These are phyloP conservation scores for Calliphora vomitoria DNA, from an alignment of 2,888 invertebrate species.

Conservation along the genomic window DNA sequence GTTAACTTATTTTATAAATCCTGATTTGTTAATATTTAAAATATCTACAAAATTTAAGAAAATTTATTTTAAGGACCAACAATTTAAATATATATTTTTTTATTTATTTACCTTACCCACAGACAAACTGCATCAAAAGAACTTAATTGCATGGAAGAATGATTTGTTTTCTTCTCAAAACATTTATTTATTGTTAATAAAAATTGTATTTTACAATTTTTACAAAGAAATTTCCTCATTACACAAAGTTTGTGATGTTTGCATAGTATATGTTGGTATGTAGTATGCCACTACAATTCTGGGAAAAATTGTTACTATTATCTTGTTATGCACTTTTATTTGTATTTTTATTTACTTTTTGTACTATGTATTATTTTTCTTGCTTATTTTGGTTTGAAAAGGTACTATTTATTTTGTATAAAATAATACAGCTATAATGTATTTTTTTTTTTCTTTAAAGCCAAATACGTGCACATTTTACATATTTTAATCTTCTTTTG, in stretches of 20 bases:
- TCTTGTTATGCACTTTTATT: constrained; percentile 7
- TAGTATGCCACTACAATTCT: neutral
- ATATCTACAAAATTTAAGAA: too few relatives aligned
- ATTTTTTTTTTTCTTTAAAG: neutral
- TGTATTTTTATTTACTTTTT: neutral
- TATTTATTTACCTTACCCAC: too few relatives aligned
- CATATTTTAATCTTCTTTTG: constrained; percentile 37
- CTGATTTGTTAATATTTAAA: too few relatives aligned
- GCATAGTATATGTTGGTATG: neutral
- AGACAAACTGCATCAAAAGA: neutral
- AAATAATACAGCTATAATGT: too few relatives aligned
- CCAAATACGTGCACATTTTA: neutral
- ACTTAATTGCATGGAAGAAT: neutral
- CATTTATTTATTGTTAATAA: neutral
- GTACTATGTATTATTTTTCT: too few relatives aligned
- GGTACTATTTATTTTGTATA: too few relatives aligned
- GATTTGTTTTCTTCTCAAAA: neutral
- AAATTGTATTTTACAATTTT: neutral
- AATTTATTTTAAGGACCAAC: too few relatives aligned
- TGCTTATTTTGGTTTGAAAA: too few relatives aligned
- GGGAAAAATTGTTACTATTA: neutral
- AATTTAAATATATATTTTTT: too few relatives aligned
- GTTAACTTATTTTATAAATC: too few relatives aligned
- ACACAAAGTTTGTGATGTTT: neutral
- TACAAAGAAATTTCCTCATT: constrained; percentile 1